These are phyloP conservation scores for Leptestheria dahalacensis DNA, from an alignment of 1,140 invertebrate genomes.

Conservation along the genomic window DNA sequence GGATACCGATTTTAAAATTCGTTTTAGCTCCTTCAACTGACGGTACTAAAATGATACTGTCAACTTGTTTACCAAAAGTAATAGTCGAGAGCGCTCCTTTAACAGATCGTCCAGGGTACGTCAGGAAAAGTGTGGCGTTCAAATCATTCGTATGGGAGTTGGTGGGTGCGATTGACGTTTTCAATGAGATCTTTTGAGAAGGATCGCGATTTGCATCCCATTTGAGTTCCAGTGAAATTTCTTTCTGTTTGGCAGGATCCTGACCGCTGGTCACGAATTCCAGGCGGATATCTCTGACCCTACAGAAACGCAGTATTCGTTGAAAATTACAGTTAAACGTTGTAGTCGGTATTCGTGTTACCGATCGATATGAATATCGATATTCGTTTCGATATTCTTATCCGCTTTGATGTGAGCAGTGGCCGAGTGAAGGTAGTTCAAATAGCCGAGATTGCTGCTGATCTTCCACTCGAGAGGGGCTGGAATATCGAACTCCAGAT, in stretches of 20 bases:
- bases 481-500: background rate
- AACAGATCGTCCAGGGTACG: slow-evolving; percentile 51
- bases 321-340: background rate
- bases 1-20: too few relatives aligned
- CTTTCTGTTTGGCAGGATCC: slow-evolving; percentile 37
- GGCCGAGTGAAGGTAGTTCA: slow-evolving; percentile 6
- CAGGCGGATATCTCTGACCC: slow-evolving; percentile 51
- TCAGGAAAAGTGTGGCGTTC: slow-evolving; percentile 40
- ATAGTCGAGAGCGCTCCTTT: slow-evolving; percentile 9
- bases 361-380: slow-evolving; percentile 12
- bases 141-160: slow-evolving; percentile 38
- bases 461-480: background rate
- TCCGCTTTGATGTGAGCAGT: slow-evolving; percentile 5
- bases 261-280: slow-evolving; percentile 37
- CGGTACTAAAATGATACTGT: too few relatives aligned
- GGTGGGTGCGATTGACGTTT: slow-evolving; percentile 33
- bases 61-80: background rate
- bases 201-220: slow-evolving; percentile 71
- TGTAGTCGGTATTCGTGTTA: too few relatives aligned
- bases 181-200: slow-evolving; percentile 40
- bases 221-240: slow-evolving; percentile 48
- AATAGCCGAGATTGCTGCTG: background rate
- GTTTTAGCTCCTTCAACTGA: too few relatives aligned
- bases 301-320: slow-evolving; percentile 25
- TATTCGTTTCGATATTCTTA: background rate